Evolutionary conservation across 2,113 vertebrate genomes (phyloP), one percentile per base, ranked within the genome.

Genomic region (Thunnus thynnus): DNA sequence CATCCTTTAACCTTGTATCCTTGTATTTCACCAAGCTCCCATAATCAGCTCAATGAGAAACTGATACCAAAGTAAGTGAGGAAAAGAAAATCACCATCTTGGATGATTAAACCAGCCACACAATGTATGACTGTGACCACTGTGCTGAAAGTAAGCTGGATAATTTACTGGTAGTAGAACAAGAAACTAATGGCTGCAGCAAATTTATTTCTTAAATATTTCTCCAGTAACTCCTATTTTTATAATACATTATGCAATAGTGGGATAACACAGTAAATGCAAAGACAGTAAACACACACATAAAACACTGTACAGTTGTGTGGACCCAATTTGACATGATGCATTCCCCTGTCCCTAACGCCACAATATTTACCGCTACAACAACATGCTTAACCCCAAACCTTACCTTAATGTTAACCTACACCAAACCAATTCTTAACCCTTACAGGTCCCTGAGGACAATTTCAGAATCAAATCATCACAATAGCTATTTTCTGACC

Each of bases 161-260:
- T 61, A 56, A 46, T 80, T 71, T 6, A 51, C 51, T 11, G 25
- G 1, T 1, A 51, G 51, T 7, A 13, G 0, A 82, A 52, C 46
- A 66, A 69, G 20, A 72, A 54, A 44, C 30, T 61, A 0, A 46
- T 71, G 12, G 32, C 25, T 13, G 16, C 27, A 62, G 46, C 30
- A 44, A 41, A 50, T 13, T 76, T 18, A 13, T 70, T n/a, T 74
- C 17, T 14, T 54, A 8, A n/a, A 48, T 72, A 5, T 1, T 69
- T 18, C 13, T 46, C 17, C 6, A 50, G 20, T 60, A 32, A 5
- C 10, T 69, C 17, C 55, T 70, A 32, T 76, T 61, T 68, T 66
- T 77, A 54, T 79, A 56, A 79, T 73, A 27, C 27, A 51, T 80
- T 63, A 27, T 63, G 36, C 51, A 78, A 60, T 13, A 63, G 16